phyloP scores from a whole-genome alignment of 2,113 vertebrate species.

The Entosphenus tridentatus region DNA sequence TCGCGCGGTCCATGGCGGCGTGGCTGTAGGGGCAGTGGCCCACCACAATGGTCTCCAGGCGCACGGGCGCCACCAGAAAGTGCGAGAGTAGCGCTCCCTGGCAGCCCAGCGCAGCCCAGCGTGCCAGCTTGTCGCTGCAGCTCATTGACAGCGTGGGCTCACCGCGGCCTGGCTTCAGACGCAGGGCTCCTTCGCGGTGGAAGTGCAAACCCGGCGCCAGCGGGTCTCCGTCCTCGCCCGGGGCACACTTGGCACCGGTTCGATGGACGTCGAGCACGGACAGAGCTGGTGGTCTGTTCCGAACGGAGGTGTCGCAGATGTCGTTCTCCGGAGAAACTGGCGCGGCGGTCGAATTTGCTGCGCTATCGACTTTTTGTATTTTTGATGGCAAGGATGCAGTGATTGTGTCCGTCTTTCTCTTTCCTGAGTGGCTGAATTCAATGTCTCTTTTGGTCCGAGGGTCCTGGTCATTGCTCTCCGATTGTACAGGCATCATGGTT shows the following conservation, averaged over 20 bases:
- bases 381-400: slow-evolving; percentile 9
- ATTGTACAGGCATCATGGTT: background rate
- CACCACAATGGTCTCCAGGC: slow-evolving; percentile 41
- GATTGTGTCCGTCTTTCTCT: slow-evolving; percentile 7
- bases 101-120: slow-evolving; percentile 57
- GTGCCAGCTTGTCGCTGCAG: slow-evolving; percentile 70
- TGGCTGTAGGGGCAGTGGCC: slow-evolving; percentile 52
- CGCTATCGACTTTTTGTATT: slow-evolving; percentile 9
- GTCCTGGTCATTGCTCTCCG: slow-evolving; percentile 2
- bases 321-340: too few species aligned
- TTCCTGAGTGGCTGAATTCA: slow-evolving; percentile 5
- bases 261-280: slow-evolving; percentile 31
- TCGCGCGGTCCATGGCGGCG: slow-evolving; percentile 40
- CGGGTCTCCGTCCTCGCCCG: slow-evolving; percentile 29
- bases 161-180: slow-evolving; percentile 71
- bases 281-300: too few species aligned
- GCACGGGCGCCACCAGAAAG: slow-evolving; percentile 50
- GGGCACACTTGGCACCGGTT: slow-evolving; percentile 73
- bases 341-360: too few species aligned
- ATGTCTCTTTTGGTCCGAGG: background rate
- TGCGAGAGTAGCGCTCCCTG: slow-evolving; percentile 74
- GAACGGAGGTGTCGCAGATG: too few species aligned
- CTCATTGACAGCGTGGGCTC: slow-evolving; percentile 59
- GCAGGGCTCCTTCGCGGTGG: slow-evolving; percentile 41
- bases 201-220: slow-evolving; percentile 28